Evolutionary conservation across 2,797 vertebrate species (phyloP), one percentile per base, ranked within the genome.

Genomic region (Rhadinocentrus ornatus): DNA sequence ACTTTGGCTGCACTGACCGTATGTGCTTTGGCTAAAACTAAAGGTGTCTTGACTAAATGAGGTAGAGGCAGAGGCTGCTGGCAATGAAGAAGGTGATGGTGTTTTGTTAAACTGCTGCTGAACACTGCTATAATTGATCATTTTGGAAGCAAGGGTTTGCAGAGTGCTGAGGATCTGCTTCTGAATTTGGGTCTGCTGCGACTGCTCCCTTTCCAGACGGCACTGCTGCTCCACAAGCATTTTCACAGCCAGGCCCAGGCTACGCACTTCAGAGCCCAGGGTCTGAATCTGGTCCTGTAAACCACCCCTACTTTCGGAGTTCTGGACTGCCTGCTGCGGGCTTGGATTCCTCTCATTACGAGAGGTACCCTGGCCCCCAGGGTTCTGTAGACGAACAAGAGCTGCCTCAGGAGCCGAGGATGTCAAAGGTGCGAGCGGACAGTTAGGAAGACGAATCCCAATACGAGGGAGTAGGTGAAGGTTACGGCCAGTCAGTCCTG

Each of bases 141-240:
- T 7, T 0, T 92, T 93, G 73, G 93, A 87, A 56, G 92, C 76
- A 2, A 96, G 82, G 71, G 87, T 93, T 89, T 96, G 96, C 24
- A 97, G 91, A 0, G 92, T 94, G 86, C 88, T 84, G 62, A 97
- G 92, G 78, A 96, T 93, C 88, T 96, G 95, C 72, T 93, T 95
- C 87, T 96, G 96, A 75, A 96, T 89, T 46, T 91, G 91, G 1
- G 96, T 96, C 88, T 96, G 96, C 70, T 96, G 95, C 2, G 81
- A 86, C 83, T 96, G 95, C 83, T 96, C 96, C 16, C 91, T 91
- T 32, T 96, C 95, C 82, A 95, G 82, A 9, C 72, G 85, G 66
- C 92, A 89, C 69, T 96, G 96, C 69, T 94, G 92, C 86, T 97
- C 95, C 57, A 94, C 92, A 63, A 97, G 87, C 29, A 86, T 52